These are phyloP conservation scores for Ips typographus DNA, from an alignment of 1,140 invertebrate species.

Conservation along the genomic window DNA sequence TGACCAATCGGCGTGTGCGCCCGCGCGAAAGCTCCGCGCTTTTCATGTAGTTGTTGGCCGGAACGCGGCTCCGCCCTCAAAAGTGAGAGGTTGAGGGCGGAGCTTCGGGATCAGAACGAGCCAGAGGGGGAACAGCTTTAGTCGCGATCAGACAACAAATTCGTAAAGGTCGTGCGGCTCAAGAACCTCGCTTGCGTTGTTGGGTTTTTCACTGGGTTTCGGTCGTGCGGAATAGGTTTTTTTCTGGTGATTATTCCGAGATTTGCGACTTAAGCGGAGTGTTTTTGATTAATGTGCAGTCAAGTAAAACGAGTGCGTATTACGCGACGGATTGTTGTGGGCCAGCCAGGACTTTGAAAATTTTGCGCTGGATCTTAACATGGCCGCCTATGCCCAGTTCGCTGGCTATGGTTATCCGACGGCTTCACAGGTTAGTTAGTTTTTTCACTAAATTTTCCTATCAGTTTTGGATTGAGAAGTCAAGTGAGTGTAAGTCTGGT, in stretches of 20 bases:
- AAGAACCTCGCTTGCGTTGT: conserved; percentile 21
- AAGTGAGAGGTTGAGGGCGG: conserved; percentile 40
- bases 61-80: conserved; percentile 41
- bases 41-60: conserved; percentile 47
- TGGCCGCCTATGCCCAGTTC: conserved; percentile 82
- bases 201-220: conserved; percentile 47
- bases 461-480: neutral
- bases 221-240: neutral
- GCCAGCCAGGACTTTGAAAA: conserved; percentile 2
- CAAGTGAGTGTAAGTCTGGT: neutral
- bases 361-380: conserved; percentile 48
- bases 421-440: conserved; percentile 69
- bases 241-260: neutral
- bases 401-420: conserved; percentile 74
- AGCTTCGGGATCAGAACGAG: conserved; percentile 24
- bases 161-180: conserved; percentile 41
- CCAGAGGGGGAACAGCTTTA: conserved; percentile 36
- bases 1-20: conserved; percentile 36
- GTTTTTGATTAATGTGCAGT: neutral
- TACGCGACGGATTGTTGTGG: neutral
- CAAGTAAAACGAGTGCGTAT: neutral
- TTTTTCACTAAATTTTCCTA: neutral
- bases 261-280: neutral
- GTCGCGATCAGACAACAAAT: conserved; percentile 48
- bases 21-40: conserved; percentile 39